A percentile compares a stretch with the other conserved stretches of the same genome.
phyloP scores from a whole-genome alignment of 2,888 invertebrate genomes.

The Empis livida region DNA sequence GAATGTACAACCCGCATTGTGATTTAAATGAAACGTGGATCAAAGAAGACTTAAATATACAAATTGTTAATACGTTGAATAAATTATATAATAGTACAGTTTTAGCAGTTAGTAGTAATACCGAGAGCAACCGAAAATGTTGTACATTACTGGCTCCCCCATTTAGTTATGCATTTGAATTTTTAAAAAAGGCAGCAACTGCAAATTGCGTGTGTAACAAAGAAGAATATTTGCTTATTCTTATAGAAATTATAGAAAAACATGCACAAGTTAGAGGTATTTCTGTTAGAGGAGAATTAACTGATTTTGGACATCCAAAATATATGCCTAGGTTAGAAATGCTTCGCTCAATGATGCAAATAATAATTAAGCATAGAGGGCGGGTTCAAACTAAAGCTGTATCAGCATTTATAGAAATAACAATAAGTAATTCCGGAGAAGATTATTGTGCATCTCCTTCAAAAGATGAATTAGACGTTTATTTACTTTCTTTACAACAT shows the following conservation, averaged over 20 bases:
- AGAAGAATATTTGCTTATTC: constrained; percentile 44
- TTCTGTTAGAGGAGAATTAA: constrained; percentile 34
- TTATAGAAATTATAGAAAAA: constrained; percentile 52
- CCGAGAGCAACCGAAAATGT: too few species aligned
- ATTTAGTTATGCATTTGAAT: constrained; percentile 71
- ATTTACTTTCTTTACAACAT: constrained; percentile 65
- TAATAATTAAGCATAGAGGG: constrained; percentile 57
- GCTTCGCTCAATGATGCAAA: constrained; percentile 62
- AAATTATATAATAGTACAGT: constrained; percentile 39
- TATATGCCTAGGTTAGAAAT: constrained; percentile 72
- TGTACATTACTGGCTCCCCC: constrained; percentile 44
- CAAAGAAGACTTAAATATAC: constrained; percentile 48
- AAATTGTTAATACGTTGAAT: constrained; percentile 49
- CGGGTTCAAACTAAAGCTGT: constrained; percentile 66
- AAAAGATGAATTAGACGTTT: constrained; percentile 57
- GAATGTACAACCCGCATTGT: constrained; percentile 66
- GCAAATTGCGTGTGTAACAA: constrained; percentile 38
- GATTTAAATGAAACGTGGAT: constrained; percentile 67
- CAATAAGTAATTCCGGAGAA: constrained; percentile 57
- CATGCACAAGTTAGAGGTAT: constrained; percentile 54
- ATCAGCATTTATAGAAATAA: constrained; percentile 68
- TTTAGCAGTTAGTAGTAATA: constrained; percentile 8
- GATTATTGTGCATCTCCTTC: constrained; percentile 48
- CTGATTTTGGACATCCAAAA: constrained; percentile 54
- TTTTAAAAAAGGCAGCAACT: constrained; percentile 50